Evolutionary conservation across 1,140 invertebrate species (phyloP).

Genomic region (Parapsyche elsis): DNA sequence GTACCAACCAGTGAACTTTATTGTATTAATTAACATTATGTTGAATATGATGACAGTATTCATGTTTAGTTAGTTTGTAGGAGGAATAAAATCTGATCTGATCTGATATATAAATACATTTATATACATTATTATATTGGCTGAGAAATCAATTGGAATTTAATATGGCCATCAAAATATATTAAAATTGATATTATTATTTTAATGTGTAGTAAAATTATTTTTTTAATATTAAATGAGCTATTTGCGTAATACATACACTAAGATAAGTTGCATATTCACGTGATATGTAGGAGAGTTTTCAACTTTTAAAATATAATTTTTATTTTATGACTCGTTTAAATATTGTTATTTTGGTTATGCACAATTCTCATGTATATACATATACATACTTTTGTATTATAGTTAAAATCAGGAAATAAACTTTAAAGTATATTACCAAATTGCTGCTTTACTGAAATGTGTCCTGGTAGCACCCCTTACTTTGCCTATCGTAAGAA

Average conservation of each 20-base stretch:
- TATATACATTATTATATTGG: conserved; percentile 20
- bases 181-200: conserved; percentile 56
- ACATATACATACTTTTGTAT: conserved; percentile 67
- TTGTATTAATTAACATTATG: conserved; percentile 62
- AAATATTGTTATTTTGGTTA: conserved; percentile 68
- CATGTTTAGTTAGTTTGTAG: conserved; percentile 55
- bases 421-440: conserved; percentile 69
- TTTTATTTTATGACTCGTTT: conserved; percentile 51
- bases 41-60: conserved; percentile 68
- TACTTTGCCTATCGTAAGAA: conserved; percentile 66
- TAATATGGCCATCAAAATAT: conserved; percentile 13
- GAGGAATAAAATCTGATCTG: conserved; percentile 47
- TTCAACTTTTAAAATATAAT: conserved; percentile 47
- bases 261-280: conserved; percentile 52
- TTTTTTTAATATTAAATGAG: conserved; percentile 51
- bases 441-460: conserved; percentile 68
- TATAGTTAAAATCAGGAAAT: conserved; percentile 67
- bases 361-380: conserved; percentile 71
- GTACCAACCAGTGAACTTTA: conserved; percentile 64
- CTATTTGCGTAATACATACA: conserved; percentile 51
- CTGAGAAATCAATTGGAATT: conserved; percentile 5
- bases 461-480: conserved; percentile 70
- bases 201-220: conserved; percentile 54
- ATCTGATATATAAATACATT: conserved; percentile 13
- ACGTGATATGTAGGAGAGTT: conserved; percentile 50